A percentile compares a stretch with the other conserved stretches of the same genome.
These are phyloP conservation scores for Drosophila navojoa DNA, from an alignment of 1,140 invertebrate species.

Conservation along the genomic window DNA sequence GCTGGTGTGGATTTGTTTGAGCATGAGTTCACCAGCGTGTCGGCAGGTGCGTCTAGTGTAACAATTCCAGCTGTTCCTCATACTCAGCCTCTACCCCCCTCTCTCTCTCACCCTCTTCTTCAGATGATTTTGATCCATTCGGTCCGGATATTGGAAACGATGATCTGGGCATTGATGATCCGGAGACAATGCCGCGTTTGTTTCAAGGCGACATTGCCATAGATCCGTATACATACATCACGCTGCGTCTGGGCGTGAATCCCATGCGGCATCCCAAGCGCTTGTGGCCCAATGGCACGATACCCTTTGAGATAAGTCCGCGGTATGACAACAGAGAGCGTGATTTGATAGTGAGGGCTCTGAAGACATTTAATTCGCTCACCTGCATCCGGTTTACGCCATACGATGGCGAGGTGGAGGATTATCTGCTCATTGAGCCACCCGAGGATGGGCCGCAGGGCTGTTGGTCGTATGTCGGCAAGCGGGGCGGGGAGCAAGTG, in stretches of 20 bases:
- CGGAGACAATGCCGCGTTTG: slow-evolving; percentile 87
- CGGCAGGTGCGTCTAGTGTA: slow-evolving; percentile 54
- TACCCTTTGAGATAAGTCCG: slow-evolving; percentile 89
- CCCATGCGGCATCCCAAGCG: slow-evolving; percentile 85
- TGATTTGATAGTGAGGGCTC: slow-evolving; percentile 86
- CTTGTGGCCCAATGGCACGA: slow-evolving; percentile 88
- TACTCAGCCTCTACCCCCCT: neutral
- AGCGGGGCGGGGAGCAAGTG: slow-evolving; percentile 85
- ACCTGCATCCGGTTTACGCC: slow-evolving; percentile 90
- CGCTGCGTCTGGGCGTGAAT: slow-evolving; percentile 87
- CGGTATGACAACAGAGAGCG: slow-evolving; percentile 85
- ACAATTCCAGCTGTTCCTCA: neutral
- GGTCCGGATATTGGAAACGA: slow-evolving; percentile 68
- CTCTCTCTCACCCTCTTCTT: neutral
- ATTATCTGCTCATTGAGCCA: slow-evolving; percentile 89
- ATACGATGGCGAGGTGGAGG: slow-evolving; percentile 87
- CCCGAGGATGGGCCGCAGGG: slow-evolving; percentile 88
- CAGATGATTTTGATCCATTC: slow-evolving; percentile 67
- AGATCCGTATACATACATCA: slow-evolving; percentile 84
- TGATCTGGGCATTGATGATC: slow-evolving; percentile 85
- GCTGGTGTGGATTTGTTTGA: slow-evolving; percentile 80
- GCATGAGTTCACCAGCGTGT: slow-evolving; percentile 71
- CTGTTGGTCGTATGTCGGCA: slow-evolving; percentile 92
- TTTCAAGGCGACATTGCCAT: slow-evolving; percentile 89
- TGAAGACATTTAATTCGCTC: slow-evolving; percentile 88